Evolutionary conservation across 2,797 vertebrate genomes (phyloP).

Genomic region (Valencia hispanica): DNA sequence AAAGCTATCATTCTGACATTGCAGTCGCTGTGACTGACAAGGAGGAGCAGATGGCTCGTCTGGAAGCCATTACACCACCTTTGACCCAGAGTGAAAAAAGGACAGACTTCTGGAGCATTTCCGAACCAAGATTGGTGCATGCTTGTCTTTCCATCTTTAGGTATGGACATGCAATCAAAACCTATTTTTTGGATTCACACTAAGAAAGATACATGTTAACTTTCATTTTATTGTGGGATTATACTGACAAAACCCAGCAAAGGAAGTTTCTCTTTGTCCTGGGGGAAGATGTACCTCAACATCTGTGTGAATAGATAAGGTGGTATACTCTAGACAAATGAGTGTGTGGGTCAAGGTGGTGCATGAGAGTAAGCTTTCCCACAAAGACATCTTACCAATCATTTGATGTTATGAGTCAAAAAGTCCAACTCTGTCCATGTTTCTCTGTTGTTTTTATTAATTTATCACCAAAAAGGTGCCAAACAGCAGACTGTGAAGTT

Average conservation of each 20-base stretch:
- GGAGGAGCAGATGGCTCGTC: constrained; percentile 63
- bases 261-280: background rate
- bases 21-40: constrained; percentile 66
- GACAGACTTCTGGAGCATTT: constrained; percentile 25
- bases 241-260: background rate
- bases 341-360: background rate
- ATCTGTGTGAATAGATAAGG: background rate
- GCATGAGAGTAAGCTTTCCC: background rate
- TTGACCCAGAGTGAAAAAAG: constrained; percentile 30
- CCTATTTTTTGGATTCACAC: background rate
- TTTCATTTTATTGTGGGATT: too few relatives aligned
- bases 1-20: constrained; percentile 56
- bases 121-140: background rate
- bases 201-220: too few relatives aligned
- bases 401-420: background rate
- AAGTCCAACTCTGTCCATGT: background rate
- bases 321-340: background rate
- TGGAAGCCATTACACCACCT: constrained; percentile 37
- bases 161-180: background rate
- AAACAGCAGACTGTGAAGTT: background rate
- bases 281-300: background rate
- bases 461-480: background rate
- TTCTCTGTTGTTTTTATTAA: background rate
- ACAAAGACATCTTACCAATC: background rate
- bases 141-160: constrained; percentile 1